Evolutionary conservation across 1,140 invertebrate genomes (phyloP).

Genomic region (Ptiloglossa arizonensis): DNA sequence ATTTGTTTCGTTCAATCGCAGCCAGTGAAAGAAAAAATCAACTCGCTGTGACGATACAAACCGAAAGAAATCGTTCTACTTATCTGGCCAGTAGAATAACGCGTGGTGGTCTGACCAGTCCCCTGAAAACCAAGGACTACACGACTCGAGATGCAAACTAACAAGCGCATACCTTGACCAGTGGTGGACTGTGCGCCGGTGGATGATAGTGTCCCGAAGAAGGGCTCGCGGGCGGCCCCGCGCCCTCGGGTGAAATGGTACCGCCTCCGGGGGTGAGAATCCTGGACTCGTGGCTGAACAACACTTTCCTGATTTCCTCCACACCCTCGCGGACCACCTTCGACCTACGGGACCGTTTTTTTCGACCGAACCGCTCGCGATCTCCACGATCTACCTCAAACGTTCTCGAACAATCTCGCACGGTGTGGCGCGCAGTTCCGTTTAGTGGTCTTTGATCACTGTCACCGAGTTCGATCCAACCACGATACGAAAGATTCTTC

Average conservation of each 20-base stretch:
- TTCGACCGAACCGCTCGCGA: slow-evolving; percentile 9
- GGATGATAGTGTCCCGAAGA: slow-evolving; percentile 76
- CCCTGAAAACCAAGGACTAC: no score
- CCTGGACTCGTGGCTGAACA: slow-evolving; percentile 81
- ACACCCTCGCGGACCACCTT: slow-evolving; percentile 72
- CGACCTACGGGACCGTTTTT: neutral
- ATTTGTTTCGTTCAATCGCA: no score
- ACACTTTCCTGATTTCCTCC: slow-evolving; percentile 78
- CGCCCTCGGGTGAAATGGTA: slow-evolving; percentile 79
- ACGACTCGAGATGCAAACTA: neutral
- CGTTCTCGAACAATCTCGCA: neutral
- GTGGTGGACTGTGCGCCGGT: slow-evolving; percentile 75
- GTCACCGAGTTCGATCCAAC: neutral
- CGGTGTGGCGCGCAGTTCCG: neutral
- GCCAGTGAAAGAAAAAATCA: no score
- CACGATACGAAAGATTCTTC: neutral
- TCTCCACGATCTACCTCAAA: slow-evolving; percentile 2
- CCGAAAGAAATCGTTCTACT: no score
- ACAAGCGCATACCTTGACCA: slow-evolving; percentile 77
- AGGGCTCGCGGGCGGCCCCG: slow-evolving; percentile 79
- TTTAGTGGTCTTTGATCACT: neutral
- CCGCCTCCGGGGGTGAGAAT: slow-evolving; percentile 81
- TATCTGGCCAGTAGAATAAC: no score
- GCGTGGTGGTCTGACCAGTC: no score
- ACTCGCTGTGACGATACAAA: no score